A percentile compares a stretch with the other conserved stretches of the same genome.
Evolutionary conservation across 1,140 invertebrate genomes (phyloP).

Genomic region (Sycobia sp.): DNA sequence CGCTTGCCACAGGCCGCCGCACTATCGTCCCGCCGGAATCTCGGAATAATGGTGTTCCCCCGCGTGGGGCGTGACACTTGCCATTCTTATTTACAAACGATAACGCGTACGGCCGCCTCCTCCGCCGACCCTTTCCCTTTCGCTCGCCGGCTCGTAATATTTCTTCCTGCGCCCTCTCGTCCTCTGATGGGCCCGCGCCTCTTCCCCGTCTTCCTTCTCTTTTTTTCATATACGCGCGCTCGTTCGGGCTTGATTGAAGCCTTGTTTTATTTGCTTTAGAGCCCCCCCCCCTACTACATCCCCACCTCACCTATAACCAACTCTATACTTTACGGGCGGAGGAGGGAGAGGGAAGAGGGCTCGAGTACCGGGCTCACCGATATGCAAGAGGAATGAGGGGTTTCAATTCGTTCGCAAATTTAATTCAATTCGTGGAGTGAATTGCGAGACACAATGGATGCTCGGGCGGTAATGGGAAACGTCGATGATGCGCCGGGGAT

Average conservation of each 20-base stretch:
- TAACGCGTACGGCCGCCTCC: constrained; percentile 18
- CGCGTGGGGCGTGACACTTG: constrained; percentile 47
- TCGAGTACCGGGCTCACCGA: background rate
- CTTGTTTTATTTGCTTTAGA: background rate
- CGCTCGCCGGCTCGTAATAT: constrained; percentile 10
- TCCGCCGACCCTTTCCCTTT: constrained; percentile 5
- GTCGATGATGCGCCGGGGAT: constrained; percentile 1
- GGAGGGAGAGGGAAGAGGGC: no score
- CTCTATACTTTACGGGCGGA: constrained; percentile 16
- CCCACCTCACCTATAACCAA: no score
- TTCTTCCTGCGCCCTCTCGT: constrained; percentile 5
- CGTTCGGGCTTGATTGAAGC: background rate
- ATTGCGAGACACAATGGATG: constrained; percentile 27
- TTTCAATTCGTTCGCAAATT: constrained; percentile 27
- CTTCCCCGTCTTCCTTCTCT: background rate
- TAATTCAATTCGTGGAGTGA: constrained; percentile 23
- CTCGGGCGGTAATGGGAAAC: constrained; percentile 8
- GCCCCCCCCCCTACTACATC: no score
- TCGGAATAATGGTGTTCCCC: constrained; percentile 43
- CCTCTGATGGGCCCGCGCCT: no score
- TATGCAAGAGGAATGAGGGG: no score
- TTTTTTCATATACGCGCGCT: background rate
- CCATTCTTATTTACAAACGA: constrained; percentile 43
- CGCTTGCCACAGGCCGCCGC: no score
- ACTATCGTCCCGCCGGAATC: constrained; percentile 45